Conservation (phyloP, 2,888 invertebrate species). For the Spicauda simplicius region DNA sequence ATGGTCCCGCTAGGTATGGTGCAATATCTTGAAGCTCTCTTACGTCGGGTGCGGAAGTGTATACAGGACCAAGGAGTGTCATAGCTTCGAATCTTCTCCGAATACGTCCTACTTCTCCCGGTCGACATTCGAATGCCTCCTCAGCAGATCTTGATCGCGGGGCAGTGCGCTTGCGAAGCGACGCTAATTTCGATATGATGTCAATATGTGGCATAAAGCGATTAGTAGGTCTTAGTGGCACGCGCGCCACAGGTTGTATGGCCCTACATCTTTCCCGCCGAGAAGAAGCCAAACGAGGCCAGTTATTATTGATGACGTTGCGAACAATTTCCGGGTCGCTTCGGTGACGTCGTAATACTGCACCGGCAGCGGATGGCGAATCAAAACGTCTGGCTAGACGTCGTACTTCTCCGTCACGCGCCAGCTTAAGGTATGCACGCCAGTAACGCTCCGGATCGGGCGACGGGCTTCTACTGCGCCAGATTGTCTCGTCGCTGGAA, state of each 20-base stretch:
- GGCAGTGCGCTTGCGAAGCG: constrained; percentile 79
- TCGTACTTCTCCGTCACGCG: constrained; percentile 91
- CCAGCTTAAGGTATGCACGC: constrained; percentile 88
- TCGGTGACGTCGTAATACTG: constrained; percentile 86
- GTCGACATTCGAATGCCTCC: constrained; percentile 79
- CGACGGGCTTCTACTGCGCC: constrained; percentile 89
- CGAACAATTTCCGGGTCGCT: constrained; percentile 92
- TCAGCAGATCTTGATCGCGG: constrained; percentile 80
- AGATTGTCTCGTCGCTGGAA: constrained; percentile 88
- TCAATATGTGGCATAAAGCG: constrained; percentile 95
- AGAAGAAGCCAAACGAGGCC: constrained; percentile 68
- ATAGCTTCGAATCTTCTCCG: constrained; percentile 89
- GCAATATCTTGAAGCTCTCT: constrained; percentile 91
- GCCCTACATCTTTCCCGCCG: constrained; percentile 62
- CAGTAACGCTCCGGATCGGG: constrained; percentile 90
- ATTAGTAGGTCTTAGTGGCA: constrained; percentile 87
- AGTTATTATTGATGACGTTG: constrained; percentile 80
- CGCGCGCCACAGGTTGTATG: constrained; percentile 87
- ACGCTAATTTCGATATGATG: constrained; percentile 94
- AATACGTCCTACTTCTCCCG: constrained; percentile 90
- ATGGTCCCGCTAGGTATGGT: constrained; percentile 90
- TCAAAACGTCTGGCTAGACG: constrained; percentile 92
- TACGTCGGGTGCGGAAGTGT: constrained; percentile 92
- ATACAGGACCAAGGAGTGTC: constrained; percentile 90
- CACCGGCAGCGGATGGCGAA: constrained; percentile 83